Conservation (phyloP, 2,888 invertebrate genomes). For the Myathropa florea region DNA sequence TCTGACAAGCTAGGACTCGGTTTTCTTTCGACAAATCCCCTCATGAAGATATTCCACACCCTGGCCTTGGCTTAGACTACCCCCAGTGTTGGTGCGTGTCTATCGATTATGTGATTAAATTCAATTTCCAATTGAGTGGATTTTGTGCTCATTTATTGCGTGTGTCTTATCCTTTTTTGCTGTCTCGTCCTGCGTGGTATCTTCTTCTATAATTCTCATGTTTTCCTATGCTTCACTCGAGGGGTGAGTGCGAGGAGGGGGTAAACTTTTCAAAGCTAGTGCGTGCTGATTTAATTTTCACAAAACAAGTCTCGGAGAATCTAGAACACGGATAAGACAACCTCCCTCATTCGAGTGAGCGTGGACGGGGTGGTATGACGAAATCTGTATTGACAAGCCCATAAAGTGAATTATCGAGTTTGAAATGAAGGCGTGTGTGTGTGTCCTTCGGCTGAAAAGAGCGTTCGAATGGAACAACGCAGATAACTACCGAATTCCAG, state of each 20-base stretch:
- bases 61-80: too few relatives aligned
- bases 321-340: constrained; percentile 1
- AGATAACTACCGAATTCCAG: constrained; percentile 4
- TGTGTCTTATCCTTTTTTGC: background rate
- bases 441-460: constrained; percentile 15
- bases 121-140: constrained; percentile 52
- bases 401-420: constrained; percentile 57
- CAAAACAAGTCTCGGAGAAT: background rate
- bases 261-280: background rate
- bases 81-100: background rate
- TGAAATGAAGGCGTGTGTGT: constrained; percentile 8
- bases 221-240: background rate
- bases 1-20: background rate
- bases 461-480: constrained; percentile 33
- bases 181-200: constrained; percentile 1
- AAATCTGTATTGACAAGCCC: constrained; percentile 40
- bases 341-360: background rate
- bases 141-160: constrained; percentile 29
- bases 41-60: background rate
- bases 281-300: constrained; percentile 41
- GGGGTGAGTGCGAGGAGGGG: background rate
- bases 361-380: background rate
- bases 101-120: constrained; percentile 52
- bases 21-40: background rate
- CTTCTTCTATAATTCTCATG: background rate